Evolutionary conservation across 2,888 invertebrate species (phyloP).

Genomic region (Lasiommata megera): DNA sequence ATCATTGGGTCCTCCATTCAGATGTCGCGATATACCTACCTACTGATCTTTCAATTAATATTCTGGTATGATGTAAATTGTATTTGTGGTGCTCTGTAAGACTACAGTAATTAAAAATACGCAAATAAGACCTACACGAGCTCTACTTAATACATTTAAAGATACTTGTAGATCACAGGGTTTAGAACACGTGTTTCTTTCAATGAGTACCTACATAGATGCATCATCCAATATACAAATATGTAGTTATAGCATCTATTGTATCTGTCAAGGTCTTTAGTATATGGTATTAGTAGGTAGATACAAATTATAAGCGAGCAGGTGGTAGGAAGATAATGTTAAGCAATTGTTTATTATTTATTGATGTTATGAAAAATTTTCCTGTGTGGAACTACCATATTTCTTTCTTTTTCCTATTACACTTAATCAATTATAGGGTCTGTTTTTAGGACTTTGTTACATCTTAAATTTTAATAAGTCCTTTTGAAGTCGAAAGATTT

Average conservation of each 20-base stretch:
- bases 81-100: no score
- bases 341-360: background rate
- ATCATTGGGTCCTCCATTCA: no score
- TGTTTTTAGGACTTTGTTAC: no score
- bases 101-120: no score
- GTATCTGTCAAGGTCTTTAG: conserved; percentile 9
- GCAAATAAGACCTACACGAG: background rate
- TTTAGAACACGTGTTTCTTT: background rate
- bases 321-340: conserved; percentile 5
- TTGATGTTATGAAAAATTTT: background rate
- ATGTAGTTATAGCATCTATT: background rate
- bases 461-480: no score
- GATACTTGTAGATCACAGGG: background rate
- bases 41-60: no score
- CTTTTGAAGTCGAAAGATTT: no score
- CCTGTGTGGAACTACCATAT: background rate
- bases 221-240: background rate
- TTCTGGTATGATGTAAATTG: no score
- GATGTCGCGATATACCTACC: no score
- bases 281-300: background rate
- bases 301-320: background rate
- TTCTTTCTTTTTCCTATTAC: background rate
- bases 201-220: background rate
- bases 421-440: no score
- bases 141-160: background rate